Evolutionary conservation across 1,140 invertebrate genomes (phyloP).

Genomic region (Antheraea pernyi): DNA sequence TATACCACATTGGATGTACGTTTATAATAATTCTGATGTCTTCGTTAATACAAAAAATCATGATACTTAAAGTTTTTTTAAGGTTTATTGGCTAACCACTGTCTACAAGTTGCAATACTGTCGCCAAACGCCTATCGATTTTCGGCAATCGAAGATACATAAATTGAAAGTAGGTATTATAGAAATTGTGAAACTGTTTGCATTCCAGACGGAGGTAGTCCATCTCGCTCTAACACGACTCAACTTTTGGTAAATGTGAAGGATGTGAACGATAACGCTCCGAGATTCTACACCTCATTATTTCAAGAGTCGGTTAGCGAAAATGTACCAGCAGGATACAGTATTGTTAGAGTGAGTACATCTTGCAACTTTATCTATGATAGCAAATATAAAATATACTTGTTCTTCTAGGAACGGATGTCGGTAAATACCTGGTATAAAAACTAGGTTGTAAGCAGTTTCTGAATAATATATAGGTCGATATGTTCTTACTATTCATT

Average conservation of each 20-base stretch:
- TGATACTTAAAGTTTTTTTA: background rate
- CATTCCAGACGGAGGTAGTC: constrained; percentile 89
- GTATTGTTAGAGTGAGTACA: constrained; percentile 83
- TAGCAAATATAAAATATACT: background rate
- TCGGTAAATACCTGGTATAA: no score
- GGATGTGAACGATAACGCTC: constrained; percentile 97
- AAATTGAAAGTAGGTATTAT: background rate
- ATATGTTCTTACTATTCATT: no score
- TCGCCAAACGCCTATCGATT: background rate
- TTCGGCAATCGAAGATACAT: background rate
- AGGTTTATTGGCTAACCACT: background rate
- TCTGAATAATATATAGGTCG: no score
- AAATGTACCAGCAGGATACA: constrained; percentile 92
- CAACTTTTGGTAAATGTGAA: constrained; percentile 93
- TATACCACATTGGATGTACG: no score
- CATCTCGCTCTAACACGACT: constrained; percentile 95
- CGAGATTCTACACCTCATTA: constrained; percentile 93
- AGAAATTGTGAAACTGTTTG: background rate
- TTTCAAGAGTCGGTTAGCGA: constrained; percentile 97
- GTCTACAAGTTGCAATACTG: background rate
- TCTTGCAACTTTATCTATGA: background rate
- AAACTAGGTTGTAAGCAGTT: no score
- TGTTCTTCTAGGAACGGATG: no score
- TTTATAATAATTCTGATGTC: no score
- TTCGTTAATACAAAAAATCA: no score